Evolutionary conservation across 2,797 vertebrate species (phyloP), one percentile per base, ranked within the genome.

Genomic region (Psittacula derbiana): DNA sequence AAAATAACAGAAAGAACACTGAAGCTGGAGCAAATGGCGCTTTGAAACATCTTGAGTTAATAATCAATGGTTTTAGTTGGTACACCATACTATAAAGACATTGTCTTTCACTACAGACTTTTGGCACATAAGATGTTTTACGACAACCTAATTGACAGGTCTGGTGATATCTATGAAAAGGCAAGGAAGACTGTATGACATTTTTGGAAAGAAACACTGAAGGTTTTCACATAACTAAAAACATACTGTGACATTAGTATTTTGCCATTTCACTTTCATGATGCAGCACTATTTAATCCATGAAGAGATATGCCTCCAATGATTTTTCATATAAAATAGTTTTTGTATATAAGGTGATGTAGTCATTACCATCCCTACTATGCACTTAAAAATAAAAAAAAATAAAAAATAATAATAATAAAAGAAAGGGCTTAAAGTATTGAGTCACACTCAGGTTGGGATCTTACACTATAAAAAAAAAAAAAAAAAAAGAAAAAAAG

Each of bases 181-280:
- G 7, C 27, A 74, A 16, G n/a, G 40, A 73, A 73, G n/a, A 14
- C 15, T 17, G 6, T 7, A 25, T 2, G 6, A 33, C 21, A 1
- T 36, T 67, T 86, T 61, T 24, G 11, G 36, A 75, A 60, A 79
- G 18, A 67, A 28, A 36, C 7, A 31, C 5, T 44, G 12, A 72
- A 58, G 7, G 13, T 6, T 79, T 43, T 70, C 21, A 58, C 9
- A 19, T 5, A 11, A 50, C 14, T 53, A 27, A n/a, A 75, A 33
- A 4, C 11, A 21, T 2, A 49, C 3, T 40, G 30, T 13, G 58
- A 12, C 18, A 11, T 10, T 44, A 50, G 11, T 16, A 70, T 30
- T 79, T 41, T 49, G 8, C 49, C n/a, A 18, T 20, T 61, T 58
- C 0, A 0, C 14, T 8, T 38, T 44, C 46, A 28, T 8, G 47